Evolutionary conservation across 2,888 invertebrate species (phyloP), one percentile per base, ranked within the genome.

Genomic region (Lasioglossum oenotherae): DNA sequence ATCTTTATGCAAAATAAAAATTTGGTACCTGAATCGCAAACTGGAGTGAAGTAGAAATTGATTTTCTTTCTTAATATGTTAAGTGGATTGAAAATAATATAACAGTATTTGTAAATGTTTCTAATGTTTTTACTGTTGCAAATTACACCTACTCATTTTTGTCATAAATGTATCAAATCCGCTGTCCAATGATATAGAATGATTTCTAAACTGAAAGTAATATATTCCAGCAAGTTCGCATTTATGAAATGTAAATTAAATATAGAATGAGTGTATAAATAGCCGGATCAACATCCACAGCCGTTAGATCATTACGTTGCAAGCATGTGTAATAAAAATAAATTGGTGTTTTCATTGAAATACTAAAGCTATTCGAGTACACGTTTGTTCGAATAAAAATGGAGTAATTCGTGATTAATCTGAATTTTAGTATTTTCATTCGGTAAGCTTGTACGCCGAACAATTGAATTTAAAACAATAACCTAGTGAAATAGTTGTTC

Each of bases 261-360:
- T 91, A 91, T 92, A 92, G 91, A 82, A 84, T 46, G 72, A 74
- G 86, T 77, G 80, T 90, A 92, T 87, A 91, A 92, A 93, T 93
- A 93, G 91, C 86, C 73, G 53, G 78, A 82, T 84, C 88, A 89
- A 89, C 88, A 89, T 92, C 87, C 85, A 88, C 89, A 90, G 87
- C 86, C 86, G 84, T 87, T 89, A 85, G 87, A 87, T 86, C 77
- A 87, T 84, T 82, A 84, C 83, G 85, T 86, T 87, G 88, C 78
- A 87, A 90, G 78, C 69, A 78, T 38, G 53, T 53, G 71, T 80
- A 81, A 77, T 49, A 69, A 14, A 83, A 69, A 74, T 84, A 82
- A 78, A 76, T 57, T 67, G 49, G 23, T 57, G 35, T 53, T 46
- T 77, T 38, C 72, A 53, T 73, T 35, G 53, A 57, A 73, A 23